These are phyloP conservation scores for Epizoanthus scotinus DNA, from an alignment of 92 coral and sea anemone genomes.

Conservation along the genomic window DNA sequence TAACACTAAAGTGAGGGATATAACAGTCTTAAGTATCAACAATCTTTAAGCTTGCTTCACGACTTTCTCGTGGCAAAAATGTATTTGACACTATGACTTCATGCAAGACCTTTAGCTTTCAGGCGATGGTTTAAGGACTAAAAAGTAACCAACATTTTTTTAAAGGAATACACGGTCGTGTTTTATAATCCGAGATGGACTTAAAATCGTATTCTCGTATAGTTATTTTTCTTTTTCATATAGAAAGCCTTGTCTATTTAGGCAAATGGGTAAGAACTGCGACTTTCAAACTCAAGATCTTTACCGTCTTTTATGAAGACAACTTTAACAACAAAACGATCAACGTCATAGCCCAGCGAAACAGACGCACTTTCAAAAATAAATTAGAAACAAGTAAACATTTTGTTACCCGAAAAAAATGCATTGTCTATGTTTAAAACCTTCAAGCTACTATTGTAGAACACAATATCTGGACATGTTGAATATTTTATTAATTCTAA, in stretches of 20 bases:
- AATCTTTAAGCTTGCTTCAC: background rate
- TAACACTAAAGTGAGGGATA: background rate
- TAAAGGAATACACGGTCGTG: too few species aligned
- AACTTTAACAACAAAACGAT: too few species aligned
- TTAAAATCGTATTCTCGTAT: too few species aligned
- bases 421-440: too few species aligned
- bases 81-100: slow-evolving; percentile 37
- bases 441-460: background rate
- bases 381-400: too few species aligned
- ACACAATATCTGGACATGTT: background rate
- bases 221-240: background rate
- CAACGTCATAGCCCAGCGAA: too few species aligned
- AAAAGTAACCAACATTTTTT: too few species aligned
- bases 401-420: too few species aligned
- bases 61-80: background rate
- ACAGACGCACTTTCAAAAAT: too few species aligned
- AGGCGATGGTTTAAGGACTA: background rate
- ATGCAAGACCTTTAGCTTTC: slow-evolving; percentile 26
- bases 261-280: background rate
- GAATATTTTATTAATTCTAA: background rate
- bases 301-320: too few species aligned
- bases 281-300: slow-evolving; percentile 24
- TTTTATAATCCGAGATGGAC: too few species aligned
- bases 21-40: too few species aligned
- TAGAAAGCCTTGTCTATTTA: background rate